A percentile compares a stretch with the other conserved stretches of the same genome.
phyloP scores from a whole-genome alignment of 2,888 invertebrate genomes.

The Mystacides longicornis region DNA sequence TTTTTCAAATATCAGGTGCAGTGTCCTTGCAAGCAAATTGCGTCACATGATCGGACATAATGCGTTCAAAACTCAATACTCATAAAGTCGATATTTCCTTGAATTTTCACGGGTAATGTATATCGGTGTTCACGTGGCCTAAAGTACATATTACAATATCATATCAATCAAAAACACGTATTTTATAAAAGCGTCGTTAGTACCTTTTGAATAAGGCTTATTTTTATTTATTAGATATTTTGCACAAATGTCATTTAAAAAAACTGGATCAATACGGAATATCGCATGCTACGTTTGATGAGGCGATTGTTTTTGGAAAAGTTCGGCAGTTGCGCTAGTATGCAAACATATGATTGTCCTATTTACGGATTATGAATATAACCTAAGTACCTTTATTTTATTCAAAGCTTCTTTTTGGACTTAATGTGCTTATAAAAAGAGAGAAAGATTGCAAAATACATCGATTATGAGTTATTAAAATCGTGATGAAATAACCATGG shows the following conservation, averaged over 20 bases:
- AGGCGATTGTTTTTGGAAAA: conserved; percentile 11
- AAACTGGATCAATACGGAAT: not conserved
- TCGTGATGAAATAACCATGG: too few relatives aligned
- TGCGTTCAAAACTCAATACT: not conserved
- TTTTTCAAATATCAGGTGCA: not conserved
- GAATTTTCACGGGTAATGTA: conserved; percentile 4
- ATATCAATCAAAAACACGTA: too few relatives aligned
- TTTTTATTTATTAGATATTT: not conserved
- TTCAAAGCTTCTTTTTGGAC: too few relatives aligned
- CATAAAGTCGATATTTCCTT: conserved; percentile 5
- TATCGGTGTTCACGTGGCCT: conserved; percentile 3
- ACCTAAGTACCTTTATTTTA: too few relatives aligned
- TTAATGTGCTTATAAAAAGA: too few relatives aligned
- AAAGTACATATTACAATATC: not conserved
- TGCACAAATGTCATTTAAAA: not conserved
- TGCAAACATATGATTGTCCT: conserved; percentile 15
- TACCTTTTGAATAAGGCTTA: not conserved
- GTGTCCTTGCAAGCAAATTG: conserved; percentile 7
- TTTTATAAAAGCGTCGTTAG: not conserved
- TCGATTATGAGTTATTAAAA: too few relatives aligned
- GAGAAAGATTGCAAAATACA: too few relatives aligned
- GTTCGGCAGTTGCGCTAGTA: conserved; percentile 8
- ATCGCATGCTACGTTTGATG: not conserved
- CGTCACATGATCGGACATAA: conserved; percentile 5
- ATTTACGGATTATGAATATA: too few relatives aligned